These are phyloP conservation scores for Sphenodon punctatus DNA, from an alignment of 2,797 vertebrate species.

Conservation along the genomic window DNA sequence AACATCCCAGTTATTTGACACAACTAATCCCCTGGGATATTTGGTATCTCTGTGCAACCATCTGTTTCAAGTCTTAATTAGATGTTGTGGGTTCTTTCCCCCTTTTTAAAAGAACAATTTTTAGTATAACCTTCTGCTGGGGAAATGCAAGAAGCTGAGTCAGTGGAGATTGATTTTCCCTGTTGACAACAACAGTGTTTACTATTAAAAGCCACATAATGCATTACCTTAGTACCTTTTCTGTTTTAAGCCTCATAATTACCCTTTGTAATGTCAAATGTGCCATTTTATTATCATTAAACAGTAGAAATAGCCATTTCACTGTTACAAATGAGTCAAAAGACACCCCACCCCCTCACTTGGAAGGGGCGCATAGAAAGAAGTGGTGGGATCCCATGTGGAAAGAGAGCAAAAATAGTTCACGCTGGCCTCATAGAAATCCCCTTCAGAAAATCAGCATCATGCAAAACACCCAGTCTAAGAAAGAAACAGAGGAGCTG, in stretches of 20 bases:
- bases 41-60: constrained; percentile 17
- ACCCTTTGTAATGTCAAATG: not conserved
- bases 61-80: constrained; percentile 41
- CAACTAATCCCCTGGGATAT: constrained; percentile 22
- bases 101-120: not conserved
- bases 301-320: no score
- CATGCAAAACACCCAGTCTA: no score
- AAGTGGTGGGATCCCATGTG: no score
- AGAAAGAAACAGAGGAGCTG: no score
- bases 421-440: no score
- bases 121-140: constrained; percentile 3
- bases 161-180: not conserved
- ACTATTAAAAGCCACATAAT: not conserved
- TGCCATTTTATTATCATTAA: constrained; percentile 3
- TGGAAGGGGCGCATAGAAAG: no score
- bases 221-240: not conserved
- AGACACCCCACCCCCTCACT: no score
- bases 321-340: no score
- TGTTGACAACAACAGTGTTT: not conserved
- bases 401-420: no score
- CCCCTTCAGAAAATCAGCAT: no score
- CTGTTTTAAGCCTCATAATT: not conserved
- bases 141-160: not conserved
- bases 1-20: not conserved
- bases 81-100: not conserved